Conservation (phyloP, 2,113 vertebrate species). For the Nyctereutes procyonoides region DNA sequence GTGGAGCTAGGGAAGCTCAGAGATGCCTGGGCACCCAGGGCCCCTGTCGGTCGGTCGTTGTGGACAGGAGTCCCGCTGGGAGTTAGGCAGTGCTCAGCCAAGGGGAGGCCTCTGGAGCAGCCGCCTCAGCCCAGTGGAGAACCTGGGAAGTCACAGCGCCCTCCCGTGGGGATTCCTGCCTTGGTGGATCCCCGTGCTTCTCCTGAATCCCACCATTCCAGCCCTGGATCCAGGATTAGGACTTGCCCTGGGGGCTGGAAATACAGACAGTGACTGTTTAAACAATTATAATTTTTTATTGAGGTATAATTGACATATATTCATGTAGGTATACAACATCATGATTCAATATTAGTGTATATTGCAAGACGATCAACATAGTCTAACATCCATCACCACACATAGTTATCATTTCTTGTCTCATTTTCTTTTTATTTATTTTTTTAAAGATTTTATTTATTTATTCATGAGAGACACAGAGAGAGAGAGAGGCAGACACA, state of each 20-base stretch:
- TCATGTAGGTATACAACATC: not conserved
- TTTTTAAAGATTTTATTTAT: no score
- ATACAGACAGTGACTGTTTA: not conserved
- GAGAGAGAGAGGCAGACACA: no score
- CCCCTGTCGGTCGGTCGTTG: fast-evolving
- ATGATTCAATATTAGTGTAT: not conserved
- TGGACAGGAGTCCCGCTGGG: not conserved
- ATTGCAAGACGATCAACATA: no score
- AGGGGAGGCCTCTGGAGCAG: not conserved
- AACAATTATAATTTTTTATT: not conserved
- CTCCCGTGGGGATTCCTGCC: not conserved
- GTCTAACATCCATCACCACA: not conserved
- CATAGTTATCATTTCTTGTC: not conserved
- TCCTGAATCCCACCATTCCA: not conserved
- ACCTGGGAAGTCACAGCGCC: not conserved
- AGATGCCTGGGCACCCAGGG: not conserved
- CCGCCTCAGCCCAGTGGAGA: not conserved
- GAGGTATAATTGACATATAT: not conserved
- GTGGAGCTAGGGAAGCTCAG: not conserved
- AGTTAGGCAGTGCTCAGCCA: not conserved
- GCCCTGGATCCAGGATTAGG: not conserved
- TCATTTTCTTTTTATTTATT: no score
- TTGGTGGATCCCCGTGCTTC: fast-evolving
- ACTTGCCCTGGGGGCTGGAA: not conserved
- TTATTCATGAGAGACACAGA: no score